Evolutionary conservation across 2,113 vertebrate species (phyloP), one percentile per base, ranked within the genome.

Genomic region (Aspiorhynchus laticeps): DNA sequence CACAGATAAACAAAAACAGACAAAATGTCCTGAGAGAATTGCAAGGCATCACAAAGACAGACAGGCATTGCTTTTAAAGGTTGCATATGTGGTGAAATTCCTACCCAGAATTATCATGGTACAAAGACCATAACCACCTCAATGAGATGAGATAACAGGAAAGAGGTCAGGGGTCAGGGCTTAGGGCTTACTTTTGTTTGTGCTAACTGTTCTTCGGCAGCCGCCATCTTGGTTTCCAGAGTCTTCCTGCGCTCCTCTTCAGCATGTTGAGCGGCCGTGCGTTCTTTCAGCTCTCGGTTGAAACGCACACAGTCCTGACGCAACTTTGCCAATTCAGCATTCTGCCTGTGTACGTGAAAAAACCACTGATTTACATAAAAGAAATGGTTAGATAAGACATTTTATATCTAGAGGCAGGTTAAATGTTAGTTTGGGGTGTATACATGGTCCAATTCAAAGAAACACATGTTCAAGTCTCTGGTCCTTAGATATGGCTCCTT

Each of bases 241-340:
- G 73, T 82, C 90, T 95, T 97, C 82, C 91, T 93, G 84, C 94
- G 95, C 83, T 97, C 95, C 73, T 97, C 96, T 33, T 96, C 96
- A 7, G 96, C 95, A 59, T 95, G 95, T 0, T 93, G 91, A 6
- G 91, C 76, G 36, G 96, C 95, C 0, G 93, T 91, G 59, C 95
- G 95, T 75, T 97, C 96, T 8, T 91, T 87, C 51, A 97, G 91
- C 81, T 97, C 97, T 86, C 96, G 96, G 89, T 88, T 90, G 89
- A 96, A 93, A 84, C 94, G 96, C 90, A 84, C 92, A 80, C 95
- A 95, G 75, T 97, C 97, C 78, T 97, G 96, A 33, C 96, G 93
- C 46, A 97, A 84, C 88, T 96, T 97, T 21, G 96, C 96, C 92
- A 97, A 89, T 91, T 97, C 97, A 0, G 96, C 91, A 0, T 97